Evolutionary conservation across 2,888 invertebrate genomes (phyloP).

Genomic region (Atherix ibis): DNA sequence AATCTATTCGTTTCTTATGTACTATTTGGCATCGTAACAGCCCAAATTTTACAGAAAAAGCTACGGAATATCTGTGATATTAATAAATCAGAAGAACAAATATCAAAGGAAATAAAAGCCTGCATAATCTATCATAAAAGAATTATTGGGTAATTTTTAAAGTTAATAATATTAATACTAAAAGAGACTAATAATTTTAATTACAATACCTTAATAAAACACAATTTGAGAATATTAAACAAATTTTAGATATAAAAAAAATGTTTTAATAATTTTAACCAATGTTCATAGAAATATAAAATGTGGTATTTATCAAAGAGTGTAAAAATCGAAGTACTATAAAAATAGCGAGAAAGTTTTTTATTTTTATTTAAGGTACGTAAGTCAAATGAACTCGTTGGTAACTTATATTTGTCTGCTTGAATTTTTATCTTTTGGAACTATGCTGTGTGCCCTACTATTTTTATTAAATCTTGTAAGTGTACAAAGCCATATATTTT

Average conservation of each 20-base stretch:
- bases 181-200: no score
- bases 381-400: constrained; percentile 19
- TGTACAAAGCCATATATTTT: no score
- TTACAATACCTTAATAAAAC: no score
- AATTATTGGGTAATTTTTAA: constrained; percentile 8
- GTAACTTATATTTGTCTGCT: constrained; percentile 23
- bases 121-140: constrained; percentile 7
- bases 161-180: no score
- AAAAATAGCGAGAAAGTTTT: no score
- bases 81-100: constrained; percentile 3
- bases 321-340: no score
- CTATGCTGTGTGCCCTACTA: constrained; percentile 25
- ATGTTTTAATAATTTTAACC: no score
- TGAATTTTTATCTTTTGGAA: constrained; percentile 26
- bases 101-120: constrained; percentile 3
- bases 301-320: no score
- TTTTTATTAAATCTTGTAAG: constrained; percentile 26
- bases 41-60: constrained; percentile 6
- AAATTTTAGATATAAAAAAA: no score
- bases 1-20: constrained; percentile 9
- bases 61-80: constrained; percentile 4
- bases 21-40: constrained; percentile 8
- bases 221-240: no score
- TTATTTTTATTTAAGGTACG: constrained; percentile 1
- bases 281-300: no score